phyloP scores from a whole-genome alignment of 2,797 vertebrate genomes.

The Rhynchotus rufescens region DNA sequence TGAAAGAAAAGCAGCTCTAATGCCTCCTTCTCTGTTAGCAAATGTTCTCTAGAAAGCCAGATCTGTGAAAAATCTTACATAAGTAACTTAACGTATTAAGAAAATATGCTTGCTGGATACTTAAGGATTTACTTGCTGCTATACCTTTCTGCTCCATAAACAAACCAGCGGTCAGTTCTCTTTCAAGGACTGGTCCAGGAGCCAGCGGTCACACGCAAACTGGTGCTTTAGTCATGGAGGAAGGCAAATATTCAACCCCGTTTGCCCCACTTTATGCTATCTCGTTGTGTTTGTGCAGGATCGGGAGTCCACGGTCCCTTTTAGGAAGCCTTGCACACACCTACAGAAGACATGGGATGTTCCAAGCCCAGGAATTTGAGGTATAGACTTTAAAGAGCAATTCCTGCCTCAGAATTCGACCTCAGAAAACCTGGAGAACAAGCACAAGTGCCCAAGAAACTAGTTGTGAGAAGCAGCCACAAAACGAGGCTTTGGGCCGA shows the following conservation, averaged over 20 bases:
- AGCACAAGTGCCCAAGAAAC: background rate
- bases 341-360: rapidly evolving
- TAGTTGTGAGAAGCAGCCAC: background rate
- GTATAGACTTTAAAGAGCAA: rapidly evolving
- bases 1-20: background rate
- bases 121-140: background rate
- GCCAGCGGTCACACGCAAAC: rapidly evolving
- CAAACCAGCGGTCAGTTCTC: background rate
- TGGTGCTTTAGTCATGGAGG: background rate
- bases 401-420: background rate
- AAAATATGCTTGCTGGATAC: background rate
- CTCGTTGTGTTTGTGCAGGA: background rate
- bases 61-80: background rate
- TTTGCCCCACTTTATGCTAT: background rate
- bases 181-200: background rate
- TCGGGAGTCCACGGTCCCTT: background rate
- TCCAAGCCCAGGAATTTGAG: background rate
- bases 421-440: background rate
- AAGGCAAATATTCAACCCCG: background rate
- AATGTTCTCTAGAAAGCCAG: background rate
- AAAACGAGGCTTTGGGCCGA: background rate
- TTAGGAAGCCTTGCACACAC: background rate
- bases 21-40: background rate
- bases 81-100: background rate
- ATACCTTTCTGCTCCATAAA: background rate